Base-by-base conservation (phyloP, 1,140 invertebrate species). In the Aphidius ervi region DNA sequence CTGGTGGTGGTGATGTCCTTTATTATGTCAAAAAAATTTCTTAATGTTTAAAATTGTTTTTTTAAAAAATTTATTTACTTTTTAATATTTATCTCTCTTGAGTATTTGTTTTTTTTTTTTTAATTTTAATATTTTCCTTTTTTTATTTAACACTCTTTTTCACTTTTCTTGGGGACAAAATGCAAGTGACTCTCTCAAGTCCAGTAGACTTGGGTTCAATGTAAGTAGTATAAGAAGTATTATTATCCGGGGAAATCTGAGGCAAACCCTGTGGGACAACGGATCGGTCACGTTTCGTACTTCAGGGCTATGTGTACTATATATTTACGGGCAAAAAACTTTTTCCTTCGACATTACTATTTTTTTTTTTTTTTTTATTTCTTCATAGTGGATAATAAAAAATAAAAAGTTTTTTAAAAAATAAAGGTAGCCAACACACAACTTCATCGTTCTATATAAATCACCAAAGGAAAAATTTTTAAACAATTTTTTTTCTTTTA, bases 241-340 rank as follows among this genome's bases (percentile, higher is more conserved):
- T 78, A 78, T 79, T 79, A 79, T 75, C 77, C 70, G 70, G 77
- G 77, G 77, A 79, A 79, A 79, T 79, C 77, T 78, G 72, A 69
- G 70, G 69, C 57, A 61, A 62, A 71, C 69, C 76, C 74, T 69
- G 54, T 59, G 74, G 75, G 76, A 77, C 70, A 55, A 63, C 67
- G 70, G 77, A 78, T 79, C 77, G 76, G 76, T 78, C 76, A 79
- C 77, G 75, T 78, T 72, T 66, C 67, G 70, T 69, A 69, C 52
- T 46, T 10, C 9, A 16, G 16, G 50, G 43, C 43, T 54, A 54
- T 54, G n/a, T 54, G n/a, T 54, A 54, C 42, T 10, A 7, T 10
- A 43, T 54, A 40, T 8, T 31, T 39, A 39, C n/a, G 39, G 52
- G 39, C 9, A 7, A 40, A 52, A 54, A 54, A 41, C 45, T 47